phyloP scores from a whole-genome alignment of 2,888 invertebrate species.

The Nebria salina region DNA sequence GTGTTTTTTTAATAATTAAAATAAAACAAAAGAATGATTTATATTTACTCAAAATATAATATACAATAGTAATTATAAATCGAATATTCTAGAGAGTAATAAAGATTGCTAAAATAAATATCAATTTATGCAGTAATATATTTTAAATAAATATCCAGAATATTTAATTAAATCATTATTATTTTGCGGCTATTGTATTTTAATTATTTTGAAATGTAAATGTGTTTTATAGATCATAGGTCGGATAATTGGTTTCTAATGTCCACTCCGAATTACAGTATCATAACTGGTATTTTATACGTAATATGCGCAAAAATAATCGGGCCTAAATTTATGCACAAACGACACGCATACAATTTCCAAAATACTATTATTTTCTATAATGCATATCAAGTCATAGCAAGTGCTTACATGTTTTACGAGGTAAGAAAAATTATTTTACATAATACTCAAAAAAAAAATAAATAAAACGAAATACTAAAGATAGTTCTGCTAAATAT shows the following conservation, averaged over 20 bases:
- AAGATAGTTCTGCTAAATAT: too few species aligned
- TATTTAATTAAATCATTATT: too few species aligned
- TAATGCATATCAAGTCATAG: constrained; percentile 18
- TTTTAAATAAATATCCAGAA: too few species aligned
- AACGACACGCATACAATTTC: constrained; percentile 18
- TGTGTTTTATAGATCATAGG: constrained; percentile 18
- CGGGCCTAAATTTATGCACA: constrained; percentile 20
- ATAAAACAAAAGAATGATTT: too few species aligned
- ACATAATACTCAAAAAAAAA: neutral
- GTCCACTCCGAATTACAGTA: neutral
- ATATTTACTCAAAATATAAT: too few species aligned
- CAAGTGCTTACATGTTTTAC: constrained; percentile 3
- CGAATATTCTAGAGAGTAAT: too few species aligned
- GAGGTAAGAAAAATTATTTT: constrained; percentile 30
- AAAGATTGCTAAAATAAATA: too few species aligned
- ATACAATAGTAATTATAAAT: too few species aligned
- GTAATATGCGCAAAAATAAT: constrained; percentile 11
- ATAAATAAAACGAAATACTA: too few species aligned
- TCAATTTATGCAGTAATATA: too few species aligned
- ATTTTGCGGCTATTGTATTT: too few species aligned
- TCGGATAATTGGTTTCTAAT: constrained; percentile 6
- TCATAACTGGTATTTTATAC: neutral
- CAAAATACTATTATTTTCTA: constrained; percentile 15
- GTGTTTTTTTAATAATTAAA: too few species aligned
- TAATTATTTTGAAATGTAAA: neutral